Percentiles rank a stretch among this genome's conserved stretches.
Evolutionary conservation across 1,140 invertebrate genomes (phyloP).

Genomic region (Trachelipus rathkii): DNA sequence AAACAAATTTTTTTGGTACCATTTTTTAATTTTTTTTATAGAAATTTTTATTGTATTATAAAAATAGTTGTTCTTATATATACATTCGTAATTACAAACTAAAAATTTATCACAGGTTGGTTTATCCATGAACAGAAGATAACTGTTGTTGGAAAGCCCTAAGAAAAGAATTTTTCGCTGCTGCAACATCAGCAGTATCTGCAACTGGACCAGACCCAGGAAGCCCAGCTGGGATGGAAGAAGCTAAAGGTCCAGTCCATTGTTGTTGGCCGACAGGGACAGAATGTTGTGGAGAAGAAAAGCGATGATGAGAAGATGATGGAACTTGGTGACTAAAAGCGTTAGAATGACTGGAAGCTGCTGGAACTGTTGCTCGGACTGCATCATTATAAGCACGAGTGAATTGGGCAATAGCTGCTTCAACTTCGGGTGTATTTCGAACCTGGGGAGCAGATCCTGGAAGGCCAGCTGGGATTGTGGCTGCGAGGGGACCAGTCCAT

Average conservation of each 20-base stretch:
- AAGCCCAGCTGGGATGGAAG: constrained; percentile 37
- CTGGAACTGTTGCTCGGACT: constrained; percentile 2
- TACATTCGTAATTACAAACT: too few species aligned
- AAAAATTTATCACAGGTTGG: background rate
- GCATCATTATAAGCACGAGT: constrained; percentile 17
- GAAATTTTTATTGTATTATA: too few species aligned
- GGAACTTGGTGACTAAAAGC: background rate
- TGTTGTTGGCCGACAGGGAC: constrained; percentile 3
- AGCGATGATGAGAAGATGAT: background rate
- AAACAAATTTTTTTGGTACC: too few species aligned
- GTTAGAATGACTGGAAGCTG: background rate
- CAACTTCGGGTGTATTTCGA: constrained; percentile 21
- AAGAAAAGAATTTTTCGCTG: constrained; percentile 34
- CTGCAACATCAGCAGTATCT: constrained; percentile 36
- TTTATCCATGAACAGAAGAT: background rate
- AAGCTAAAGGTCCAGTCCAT: constrained; percentile 38
- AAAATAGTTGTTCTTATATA: too few species aligned
- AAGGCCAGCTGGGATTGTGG: constrained; percentile 22
- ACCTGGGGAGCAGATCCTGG: constrained; percentile 21
- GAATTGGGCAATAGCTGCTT: constrained; percentile 24
- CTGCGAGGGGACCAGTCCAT: constrained; percentile 26
- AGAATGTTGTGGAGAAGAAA: background rate
- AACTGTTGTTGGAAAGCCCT: constrained; percentile 25
- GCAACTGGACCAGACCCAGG: constrained; percentile 31
- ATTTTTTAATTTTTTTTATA: too few species aligned